Evolutionary conservation across 64 coral and sea anemone genomes (phyloP).

Genomic region (Pachyseris speciosa): DNA sequence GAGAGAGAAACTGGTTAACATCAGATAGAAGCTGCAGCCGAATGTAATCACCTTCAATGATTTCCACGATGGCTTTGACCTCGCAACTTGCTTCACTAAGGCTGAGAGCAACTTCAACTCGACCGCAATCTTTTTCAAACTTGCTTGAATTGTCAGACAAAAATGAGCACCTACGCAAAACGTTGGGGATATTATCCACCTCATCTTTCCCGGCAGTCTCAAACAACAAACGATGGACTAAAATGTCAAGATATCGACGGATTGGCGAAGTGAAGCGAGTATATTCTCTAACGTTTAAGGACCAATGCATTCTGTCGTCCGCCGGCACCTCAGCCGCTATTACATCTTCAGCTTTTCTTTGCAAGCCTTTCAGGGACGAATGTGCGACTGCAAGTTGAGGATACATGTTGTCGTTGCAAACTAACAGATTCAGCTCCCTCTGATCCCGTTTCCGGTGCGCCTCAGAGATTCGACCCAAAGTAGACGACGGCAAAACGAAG

Average conservation of each 20-base stretch:
- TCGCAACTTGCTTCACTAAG: neutral
- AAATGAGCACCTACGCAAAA: constrained; percentile 26
- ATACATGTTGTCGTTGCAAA: constrained; percentile 67
- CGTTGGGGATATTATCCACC: neutral
- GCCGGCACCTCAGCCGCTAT: constrained; percentile 15
- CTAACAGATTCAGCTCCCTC: constrained; percentile 7
- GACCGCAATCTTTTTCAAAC: constrained; percentile 41
- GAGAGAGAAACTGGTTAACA: neutral
- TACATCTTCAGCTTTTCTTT: constrained; percentile 31
- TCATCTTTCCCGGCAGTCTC: neutral
- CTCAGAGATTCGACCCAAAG: neutral
- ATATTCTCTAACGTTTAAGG: constrained; percentile 28
- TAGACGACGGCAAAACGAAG: neutral
- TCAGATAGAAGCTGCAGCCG: neutral
- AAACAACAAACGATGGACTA: constrained; percentile 63
- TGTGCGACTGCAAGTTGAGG: constrained; percentile 63
- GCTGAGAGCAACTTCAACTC: constrained; percentile 24
- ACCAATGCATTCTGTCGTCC: neutral
- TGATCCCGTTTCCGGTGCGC: neutral
- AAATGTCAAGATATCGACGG: constrained; percentile 67
- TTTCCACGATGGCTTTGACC: constrained; percentile 12
- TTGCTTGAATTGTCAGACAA: constrained; percentile 11
- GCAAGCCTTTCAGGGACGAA: constrained; percentile 4
- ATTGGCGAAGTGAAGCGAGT: constrained; percentile 84
- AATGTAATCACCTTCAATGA: constrained; percentile 1